Evolutionary conservation across 2,797 vertebrate genomes (phyloP).

Genomic region (Pelobates cultripes): DNA sequence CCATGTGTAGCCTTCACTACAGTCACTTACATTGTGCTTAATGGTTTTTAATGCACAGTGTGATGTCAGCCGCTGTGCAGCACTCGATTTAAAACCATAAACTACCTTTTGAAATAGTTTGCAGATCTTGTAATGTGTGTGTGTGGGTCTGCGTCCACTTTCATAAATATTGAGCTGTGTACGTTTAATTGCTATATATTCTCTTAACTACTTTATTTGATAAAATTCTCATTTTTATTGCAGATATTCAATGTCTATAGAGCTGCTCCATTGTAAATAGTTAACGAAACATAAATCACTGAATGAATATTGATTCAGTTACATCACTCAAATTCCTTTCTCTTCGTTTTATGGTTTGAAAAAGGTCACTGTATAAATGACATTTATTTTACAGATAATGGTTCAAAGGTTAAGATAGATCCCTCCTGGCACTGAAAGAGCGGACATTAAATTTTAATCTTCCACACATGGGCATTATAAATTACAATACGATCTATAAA

Average conservation of each 20-base stretch:
- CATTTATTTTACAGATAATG: slow-evolving; percentile 34
- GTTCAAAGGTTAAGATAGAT: slow-evolving; percentile 25
- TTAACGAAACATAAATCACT: neutral
- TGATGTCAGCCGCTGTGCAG: too few relatives aligned
- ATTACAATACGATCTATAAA: slow-evolving; percentile 24
- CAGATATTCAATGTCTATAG: neutral
- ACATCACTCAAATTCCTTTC: neutral
- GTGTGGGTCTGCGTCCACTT: too few relatives aligned
- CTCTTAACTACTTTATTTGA: too few relatives aligned
- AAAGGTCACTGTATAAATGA: slow-evolving; percentile 29
- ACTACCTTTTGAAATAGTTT: too few relatives aligned
- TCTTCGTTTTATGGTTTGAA: slow-evolving; percentile 18
- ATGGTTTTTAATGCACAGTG: too few relatives aligned
- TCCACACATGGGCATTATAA: slow-evolving; percentile 1
- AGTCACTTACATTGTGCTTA: too few relatives aligned
- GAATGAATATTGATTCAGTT: slow-evolving; percentile 14
- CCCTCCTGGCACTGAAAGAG: slow-evolving; percentile 8
- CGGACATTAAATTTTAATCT: slow-evolving; percentile 36
- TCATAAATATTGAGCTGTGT: too few relatives aligned
- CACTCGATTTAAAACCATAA: too few relatives aligned
- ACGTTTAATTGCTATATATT: too few relatives aligned
- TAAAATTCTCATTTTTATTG: too few relatives aligned
- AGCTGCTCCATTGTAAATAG: neutral
- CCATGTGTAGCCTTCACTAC: too few relatives aligned
- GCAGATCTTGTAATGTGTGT: too few relatives aligned